These are phyloP conservation scores for Dinoponera quadriceps DNA, from an alignment of 1,140 invertebrate genomes.

Conservation along the genomic window DNA sequence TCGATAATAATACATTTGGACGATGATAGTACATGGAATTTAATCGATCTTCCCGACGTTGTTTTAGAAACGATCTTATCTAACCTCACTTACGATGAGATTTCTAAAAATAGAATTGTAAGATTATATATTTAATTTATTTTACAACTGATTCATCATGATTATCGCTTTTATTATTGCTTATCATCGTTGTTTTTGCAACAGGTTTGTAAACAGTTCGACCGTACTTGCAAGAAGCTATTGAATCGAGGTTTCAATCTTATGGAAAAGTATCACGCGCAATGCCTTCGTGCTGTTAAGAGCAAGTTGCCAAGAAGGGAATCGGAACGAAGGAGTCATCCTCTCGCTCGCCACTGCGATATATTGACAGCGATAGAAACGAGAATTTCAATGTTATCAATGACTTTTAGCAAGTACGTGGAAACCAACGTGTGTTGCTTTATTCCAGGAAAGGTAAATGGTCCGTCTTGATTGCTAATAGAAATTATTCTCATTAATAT, in stretches of 20 bases:
- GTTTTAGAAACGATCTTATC: slow-evolving; percentile 93
- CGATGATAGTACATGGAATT: slow-evolving; percentile 66
- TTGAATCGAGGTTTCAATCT: slow-evolving; percentile 93
- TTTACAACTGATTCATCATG: background rate
- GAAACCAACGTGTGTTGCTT: slow-evolving; percentile 94
- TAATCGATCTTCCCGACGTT: slow-evolving; percentile 89
- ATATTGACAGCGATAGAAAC: slow-evolving; percentile 96
- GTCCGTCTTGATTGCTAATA: background rate
- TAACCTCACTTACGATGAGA: slow-evolving; percentile 92
- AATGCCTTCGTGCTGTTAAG: slow-evolving; percentile 92
- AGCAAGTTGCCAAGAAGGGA: slow-evolving; percentile 93
- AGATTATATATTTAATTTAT: slow-evolving; percentile 77
- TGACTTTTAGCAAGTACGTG: slow-evolving; percentile 96
- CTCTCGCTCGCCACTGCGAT: slow-evolving; percentile 93
- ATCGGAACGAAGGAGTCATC: slow-evolving; percentile 94
- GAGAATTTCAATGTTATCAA: slow-evolving; percentile 94
- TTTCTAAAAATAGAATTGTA: slow-evolving; percentile 92
- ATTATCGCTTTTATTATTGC: slow-evolving; percentile 45
- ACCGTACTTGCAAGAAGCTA: slow-evolving; percentile 90
- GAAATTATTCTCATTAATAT: background rate
- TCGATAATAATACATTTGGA: too few relatives aligned
- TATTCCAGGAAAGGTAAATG: slow-evolving; percentile 94
- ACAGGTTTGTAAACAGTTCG: slow-evolving; percentile 94
- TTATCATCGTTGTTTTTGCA: slow-evolving; percentile 29
- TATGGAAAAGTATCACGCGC: slow-evolving; percentile 91